Conservation (phyloP, 2,113 vertebrate genomes). For the Amia ocellicauda region DNA sequence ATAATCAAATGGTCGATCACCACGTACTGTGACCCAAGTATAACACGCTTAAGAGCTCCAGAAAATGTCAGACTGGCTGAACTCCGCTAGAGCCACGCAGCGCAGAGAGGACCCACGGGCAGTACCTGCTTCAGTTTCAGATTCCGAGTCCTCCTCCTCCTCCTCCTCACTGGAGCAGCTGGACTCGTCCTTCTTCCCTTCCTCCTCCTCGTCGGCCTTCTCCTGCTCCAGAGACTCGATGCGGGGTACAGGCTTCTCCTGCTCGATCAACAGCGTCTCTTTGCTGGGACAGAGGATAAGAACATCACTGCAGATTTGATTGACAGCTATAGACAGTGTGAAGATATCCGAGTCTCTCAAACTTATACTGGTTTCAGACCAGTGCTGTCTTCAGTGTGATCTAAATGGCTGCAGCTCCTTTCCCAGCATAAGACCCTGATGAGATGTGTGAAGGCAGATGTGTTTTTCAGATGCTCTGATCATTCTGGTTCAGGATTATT, state of each 20-base stretch:
- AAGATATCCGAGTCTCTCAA: too few relatives aligned
- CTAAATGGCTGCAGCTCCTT: too few relatives aligned
- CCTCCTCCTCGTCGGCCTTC: slow-evolving; percentile 88
- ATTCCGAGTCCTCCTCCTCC: slow-evolving; percentile 96
- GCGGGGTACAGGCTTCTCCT: slow-evolving; percentile 82
- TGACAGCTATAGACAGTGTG: too few relatives aligned
- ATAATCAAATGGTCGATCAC: too few relatives aligned
- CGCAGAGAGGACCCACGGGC: background rate
- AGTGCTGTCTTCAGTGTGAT: too few relatives aligned
- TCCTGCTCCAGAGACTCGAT: slow-evolving; percentile 91
- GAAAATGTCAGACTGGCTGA: background rate
- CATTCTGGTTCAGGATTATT: too few relatives aligned
- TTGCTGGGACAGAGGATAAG: slow-evolving; percentile 69
- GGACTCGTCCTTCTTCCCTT: slow-evolving; percentile 95
- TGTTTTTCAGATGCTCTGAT: too few relatives aligned
- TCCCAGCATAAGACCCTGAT: too few relatives aligned
- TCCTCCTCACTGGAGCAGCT: slow-evolving; percentile 98
- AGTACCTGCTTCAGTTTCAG: slow-evolving; percentile 90
- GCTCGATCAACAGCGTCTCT: slow-evolving; percentile 89
- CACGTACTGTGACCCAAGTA: too few relatives aligned
- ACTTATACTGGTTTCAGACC: too few relatives aligned
- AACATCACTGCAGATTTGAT: too few relatives aligned
- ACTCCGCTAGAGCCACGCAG: background rate
- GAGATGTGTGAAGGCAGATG: too few relatives aligned
- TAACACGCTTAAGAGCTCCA: slow-evolving; percentile 19